Base-by-base conservation (phyloP, 2,113 vertebrate species). In the Petaurus breviceps region DNA sequence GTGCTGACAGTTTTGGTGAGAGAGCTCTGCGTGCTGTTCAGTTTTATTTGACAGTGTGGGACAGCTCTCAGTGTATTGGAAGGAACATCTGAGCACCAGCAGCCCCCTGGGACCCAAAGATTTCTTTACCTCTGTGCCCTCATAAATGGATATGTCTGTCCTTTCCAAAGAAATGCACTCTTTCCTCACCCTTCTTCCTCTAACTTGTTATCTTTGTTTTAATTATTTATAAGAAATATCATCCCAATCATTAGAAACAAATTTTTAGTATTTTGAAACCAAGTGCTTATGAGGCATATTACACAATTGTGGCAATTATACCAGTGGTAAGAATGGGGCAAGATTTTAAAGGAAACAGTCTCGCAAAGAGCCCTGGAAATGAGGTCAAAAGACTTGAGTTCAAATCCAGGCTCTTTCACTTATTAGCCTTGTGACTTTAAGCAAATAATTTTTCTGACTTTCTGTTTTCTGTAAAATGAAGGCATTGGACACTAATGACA, bases 61-160 rank as follows among this genome's bases (percentile, higher is more conserved):
- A 98, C 95, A 92, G 99, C 99, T 98, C 68, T 99, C 99, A 98
- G 98, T 98, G 98, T 98, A 99, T 99, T 99, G 98, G 98, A 99
- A 97, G 98, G 98, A 99, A 98, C 99, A 98, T 99, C 97, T 97
- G 98, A 98, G 98, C 96, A 49, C 95, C 97, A 57, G 90, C 10
- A 97, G 49, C 98, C 99, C 98, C 98, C 97, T 98, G 99, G 99
- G 98, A 99, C 97, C 95, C 96, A 90, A 97, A 95, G 97, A 97
- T 96, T 96, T 95, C 98, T 98, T 98, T 98, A 93, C 98, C 96
- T 98, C 95, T 97, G 97, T 97, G 96, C 98, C 97, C 98, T 97
- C 95, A 97, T 94, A 98, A 98, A 98, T 98, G 98, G 98, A 98
- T 97, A 92, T 97, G 97, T 97, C 98, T 98, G 97, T 98, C 97